Percentiles rank a stretch among this genome's conserved stretches.
Conservation (phyloP, 2,888 invertebrate genomes). For the Drymonia ruficornis region DNA sequence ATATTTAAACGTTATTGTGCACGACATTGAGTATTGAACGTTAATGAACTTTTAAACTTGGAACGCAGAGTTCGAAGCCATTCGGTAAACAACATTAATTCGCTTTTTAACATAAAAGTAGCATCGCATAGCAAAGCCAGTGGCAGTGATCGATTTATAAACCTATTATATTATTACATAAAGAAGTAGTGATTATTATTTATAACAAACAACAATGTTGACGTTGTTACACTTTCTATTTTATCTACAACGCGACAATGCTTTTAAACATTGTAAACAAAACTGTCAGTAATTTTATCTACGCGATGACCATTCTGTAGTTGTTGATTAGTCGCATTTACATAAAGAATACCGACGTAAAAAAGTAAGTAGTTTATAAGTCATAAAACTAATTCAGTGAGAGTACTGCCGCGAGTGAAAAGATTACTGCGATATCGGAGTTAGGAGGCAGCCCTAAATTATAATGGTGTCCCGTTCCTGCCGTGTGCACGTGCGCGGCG, state of each 20-base stretch:
- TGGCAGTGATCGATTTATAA: no score
- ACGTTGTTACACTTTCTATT: neutral
- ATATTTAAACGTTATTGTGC: constrained; percentile 34
- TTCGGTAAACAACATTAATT: constrained; percentile 38
- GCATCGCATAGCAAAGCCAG: no score
- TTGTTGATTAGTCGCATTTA: constrained; percentile 13
- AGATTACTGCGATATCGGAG: constrained; percentile 45
- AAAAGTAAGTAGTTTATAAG: constrained; percentile 34
- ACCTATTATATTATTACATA: no score
- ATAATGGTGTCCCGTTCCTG: constrained; percentile 58
- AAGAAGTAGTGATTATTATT: no score
- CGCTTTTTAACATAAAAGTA: constrained; percentile 30
- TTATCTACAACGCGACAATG: constrained; percentile 13
- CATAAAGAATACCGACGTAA: constrained; percentile 30
- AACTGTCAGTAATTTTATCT: constrained; percentile 7
- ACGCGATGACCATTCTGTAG: neutral
- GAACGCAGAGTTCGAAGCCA: constrained; percentile 32
- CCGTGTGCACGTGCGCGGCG: constrained; percentile 74
- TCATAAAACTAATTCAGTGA: constrained; percentile 43
- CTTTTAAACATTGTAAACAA: constrained; percentile 15
- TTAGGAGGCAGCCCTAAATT: constrained; percentile 46
- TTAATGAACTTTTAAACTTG: constrained; percentile 59
- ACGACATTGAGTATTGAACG: constrained; percentile 53
- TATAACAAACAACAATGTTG: neutral
- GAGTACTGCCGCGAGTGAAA: constrained; percentile 28